A percentile compares a stretch with the other conserved stretches of the same genome.
Evolutionary conservation across 2,113 vertebrate genomes (phyloP).

Genomic region (Colius striatus): DNA sequence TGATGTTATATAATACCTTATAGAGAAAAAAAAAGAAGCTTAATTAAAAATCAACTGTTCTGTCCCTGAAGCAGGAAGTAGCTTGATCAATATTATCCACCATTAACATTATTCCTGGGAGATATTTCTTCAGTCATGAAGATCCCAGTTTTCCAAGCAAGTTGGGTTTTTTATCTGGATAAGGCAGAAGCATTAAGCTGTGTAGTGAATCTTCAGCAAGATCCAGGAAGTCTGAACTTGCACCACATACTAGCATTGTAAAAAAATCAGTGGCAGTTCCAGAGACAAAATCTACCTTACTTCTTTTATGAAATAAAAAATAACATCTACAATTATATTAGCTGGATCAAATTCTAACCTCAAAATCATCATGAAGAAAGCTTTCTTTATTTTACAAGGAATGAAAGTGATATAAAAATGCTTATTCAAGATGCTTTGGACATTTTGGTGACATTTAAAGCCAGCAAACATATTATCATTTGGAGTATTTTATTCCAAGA

Average conservation of each 20-base stretch:
- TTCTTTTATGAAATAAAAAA: background rate
- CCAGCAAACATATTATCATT: background rate
- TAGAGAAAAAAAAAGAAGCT: background rate
- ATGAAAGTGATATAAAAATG: background rate
- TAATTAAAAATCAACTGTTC: background rate
- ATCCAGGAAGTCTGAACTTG: background rate
- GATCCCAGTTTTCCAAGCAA: background rate
- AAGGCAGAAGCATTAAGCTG: background rate
- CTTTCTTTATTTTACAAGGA: background rate
- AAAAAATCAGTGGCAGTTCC: background rate
- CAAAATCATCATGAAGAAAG: background rate
- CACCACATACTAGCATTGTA: background rate
- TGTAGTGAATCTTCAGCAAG: background rate
- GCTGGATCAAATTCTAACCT: background rate
- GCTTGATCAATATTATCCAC: background rate
- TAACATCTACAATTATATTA: background rate
- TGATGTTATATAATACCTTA: background rate
- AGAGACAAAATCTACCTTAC: background rate
- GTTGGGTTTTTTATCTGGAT: background rate
- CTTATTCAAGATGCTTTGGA: background rate
- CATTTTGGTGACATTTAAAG: conserved; percentile 22
- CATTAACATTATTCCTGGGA: background rate
- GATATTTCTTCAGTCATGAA: background rate
- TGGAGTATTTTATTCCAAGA: background rate
- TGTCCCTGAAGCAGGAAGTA: background rate